Conservation (phyloP, 2,113 vertebrate genomes). For the Hydrolagus affinis region DNA sequence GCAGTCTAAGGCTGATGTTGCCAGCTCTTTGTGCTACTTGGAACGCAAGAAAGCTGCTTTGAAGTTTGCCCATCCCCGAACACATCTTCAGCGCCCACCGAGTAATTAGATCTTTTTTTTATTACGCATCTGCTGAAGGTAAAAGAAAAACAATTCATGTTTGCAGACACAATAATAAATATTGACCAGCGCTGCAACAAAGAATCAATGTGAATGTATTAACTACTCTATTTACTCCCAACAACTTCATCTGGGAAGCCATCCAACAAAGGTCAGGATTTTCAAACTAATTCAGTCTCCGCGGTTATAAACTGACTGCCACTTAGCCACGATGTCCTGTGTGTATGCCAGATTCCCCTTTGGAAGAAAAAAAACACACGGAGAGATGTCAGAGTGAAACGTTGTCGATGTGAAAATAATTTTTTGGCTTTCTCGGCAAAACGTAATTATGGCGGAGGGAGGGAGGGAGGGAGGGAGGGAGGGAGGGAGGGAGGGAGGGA, state of each 20-base stretch:
- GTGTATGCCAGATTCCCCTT: not conserved
- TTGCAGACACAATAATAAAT: not conserved
- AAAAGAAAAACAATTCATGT: not conserved
- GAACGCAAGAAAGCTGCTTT: not conserved
- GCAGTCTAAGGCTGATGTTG: not conserved
- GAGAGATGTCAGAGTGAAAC: not conserved
- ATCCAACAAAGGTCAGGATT: conserved; percentile 18
- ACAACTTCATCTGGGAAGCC: not conserved
- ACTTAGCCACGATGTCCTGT: not conserved
- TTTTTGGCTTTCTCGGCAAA: not conserved
- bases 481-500: too few species aligned
- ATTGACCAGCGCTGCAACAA: not conserved
- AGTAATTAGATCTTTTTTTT: conserved; percentile 15
- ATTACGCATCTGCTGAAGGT: not conserved
- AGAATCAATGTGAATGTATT: conserved; percentile 26
- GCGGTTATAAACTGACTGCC: not conserved
- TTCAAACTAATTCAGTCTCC: conserved; percentile 11
- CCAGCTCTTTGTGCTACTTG: not conserved
- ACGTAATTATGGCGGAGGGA: not conserved
- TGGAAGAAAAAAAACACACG: too few species aligned
- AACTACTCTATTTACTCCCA: not conserved
- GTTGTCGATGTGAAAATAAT: not conserved
- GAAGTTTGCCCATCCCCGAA: not conserved
- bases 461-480: too few species aligned
- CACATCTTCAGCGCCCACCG: not conserved